Conservation (phyloP, 1,140 invertebrate genomes). For the Drosophila sturtevanti region DNA sequence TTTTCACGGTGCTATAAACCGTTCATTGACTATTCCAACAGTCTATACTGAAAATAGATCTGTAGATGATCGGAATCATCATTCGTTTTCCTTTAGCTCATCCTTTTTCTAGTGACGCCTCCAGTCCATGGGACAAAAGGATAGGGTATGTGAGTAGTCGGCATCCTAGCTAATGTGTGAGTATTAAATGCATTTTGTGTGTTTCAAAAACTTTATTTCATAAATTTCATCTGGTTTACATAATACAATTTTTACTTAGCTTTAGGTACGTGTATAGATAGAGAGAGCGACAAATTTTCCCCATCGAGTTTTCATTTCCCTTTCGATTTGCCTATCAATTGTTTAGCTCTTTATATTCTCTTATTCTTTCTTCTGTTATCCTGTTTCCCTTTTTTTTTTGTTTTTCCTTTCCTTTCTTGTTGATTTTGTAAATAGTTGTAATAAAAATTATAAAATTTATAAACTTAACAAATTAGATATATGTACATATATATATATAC, state of each 20-base stretch:
- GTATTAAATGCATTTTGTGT: conserved; percentile 39
- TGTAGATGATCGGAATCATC: no score
- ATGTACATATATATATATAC: conserved; percentile 43
- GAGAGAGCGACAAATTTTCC: conserved; percentile 21
- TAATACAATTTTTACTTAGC: conserved; percentile 62
- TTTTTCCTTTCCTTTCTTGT: background rate
- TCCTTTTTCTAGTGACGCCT: no score
- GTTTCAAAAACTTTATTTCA: conserved; percentile 70
- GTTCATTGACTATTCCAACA: no score
- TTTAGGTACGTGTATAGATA: conserved; percentile 59
- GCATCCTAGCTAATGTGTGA: no score
- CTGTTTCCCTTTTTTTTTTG: conserved; percentile 16
- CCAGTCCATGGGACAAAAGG: no score
- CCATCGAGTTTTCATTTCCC: conserved; percentile 37
- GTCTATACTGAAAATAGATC: no score
- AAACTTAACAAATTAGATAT: conserved; percentile 69
- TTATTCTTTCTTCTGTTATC: conserved; percentile 27
- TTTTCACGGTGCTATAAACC: no score
- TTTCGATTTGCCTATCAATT: conserved; percentile 17
- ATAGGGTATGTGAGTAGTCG: no score
- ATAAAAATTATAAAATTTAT: conserved; percentile 63
- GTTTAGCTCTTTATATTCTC: conserved; percentile 11
- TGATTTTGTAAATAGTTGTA: conserved; percentile 55
- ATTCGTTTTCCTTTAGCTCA: no score
- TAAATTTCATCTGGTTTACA: conserved; percentile 60